Evolutionary conservation across 2,113 vertebrate genomes (phyloP).

Genomic region (Mustelus asterias): DNA sequence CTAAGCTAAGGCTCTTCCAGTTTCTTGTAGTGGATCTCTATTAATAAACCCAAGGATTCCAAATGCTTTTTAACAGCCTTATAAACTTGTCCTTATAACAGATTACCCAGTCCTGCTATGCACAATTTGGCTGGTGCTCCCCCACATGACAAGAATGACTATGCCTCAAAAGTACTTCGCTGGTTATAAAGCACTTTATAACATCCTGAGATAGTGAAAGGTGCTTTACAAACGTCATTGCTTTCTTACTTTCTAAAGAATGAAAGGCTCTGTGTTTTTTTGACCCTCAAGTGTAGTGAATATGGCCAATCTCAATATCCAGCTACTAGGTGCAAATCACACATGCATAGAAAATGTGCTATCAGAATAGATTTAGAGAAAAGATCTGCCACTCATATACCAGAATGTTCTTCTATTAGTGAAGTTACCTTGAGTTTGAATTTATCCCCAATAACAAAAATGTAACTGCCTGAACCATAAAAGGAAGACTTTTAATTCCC

Average conservation of each 20-base stretch:
- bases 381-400: neutral
- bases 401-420: neutral
- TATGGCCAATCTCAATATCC: neutral
- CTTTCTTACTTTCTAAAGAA: neutral
- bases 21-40: neutral
- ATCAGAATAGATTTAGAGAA: neutral
- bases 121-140: neutral
- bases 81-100: neutral
- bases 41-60: neutral
- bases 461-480: neutral
- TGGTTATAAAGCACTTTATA: neutral
- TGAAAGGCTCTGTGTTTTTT: neutral
- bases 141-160: neutral
- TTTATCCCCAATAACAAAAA: neutral
- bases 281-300: neutral
- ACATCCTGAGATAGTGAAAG: neutral
- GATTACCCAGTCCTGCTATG: neutral
- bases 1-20: neutral
- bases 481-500: neutral
- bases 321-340: neutral
- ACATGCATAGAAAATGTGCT: neutral
- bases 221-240: neutral
- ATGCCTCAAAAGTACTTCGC: neutral
- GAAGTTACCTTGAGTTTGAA: neutral
- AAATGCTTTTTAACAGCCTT: neutral